phyloP scores from a whole-genome alignment of 2,797 vertebrate species.

The Karalla daura region DNA sequence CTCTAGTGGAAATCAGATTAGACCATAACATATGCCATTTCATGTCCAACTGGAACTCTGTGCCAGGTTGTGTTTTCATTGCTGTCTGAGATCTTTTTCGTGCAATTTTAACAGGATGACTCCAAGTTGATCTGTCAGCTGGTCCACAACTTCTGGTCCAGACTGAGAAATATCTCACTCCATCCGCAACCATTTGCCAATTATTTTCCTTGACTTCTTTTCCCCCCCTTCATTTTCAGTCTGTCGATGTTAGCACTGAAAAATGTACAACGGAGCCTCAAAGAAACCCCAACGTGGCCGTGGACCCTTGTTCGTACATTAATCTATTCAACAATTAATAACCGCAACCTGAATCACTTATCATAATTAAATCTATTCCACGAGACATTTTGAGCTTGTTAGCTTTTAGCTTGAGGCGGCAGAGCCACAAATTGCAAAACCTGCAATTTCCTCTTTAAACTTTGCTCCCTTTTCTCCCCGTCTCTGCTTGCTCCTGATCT shows the following conservation, averaged over 20 bases:
- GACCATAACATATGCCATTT: neutral
- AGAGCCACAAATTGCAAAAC: neutral
- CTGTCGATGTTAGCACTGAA: neutral
- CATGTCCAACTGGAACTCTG: neutral
- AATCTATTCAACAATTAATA: neutral
- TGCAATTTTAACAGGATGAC: neutral
- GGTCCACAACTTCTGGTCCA: neutral
- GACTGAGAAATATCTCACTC: neutral
- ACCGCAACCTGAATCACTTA: neutral
- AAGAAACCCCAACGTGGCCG: neutral
- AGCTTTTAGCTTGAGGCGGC: neutral
- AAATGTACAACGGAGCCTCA: neutral
- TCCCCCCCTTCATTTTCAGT: no score
- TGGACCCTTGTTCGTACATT: no score
- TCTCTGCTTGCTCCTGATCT: neutral
- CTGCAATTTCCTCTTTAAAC: neutral
- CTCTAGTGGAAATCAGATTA: constrained; percentile 26
- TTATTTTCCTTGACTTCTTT: no score
- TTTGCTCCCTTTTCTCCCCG: constrained; percentile 7
- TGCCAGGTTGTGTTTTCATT: constrained; percentile 4
- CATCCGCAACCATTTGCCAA: neutral
- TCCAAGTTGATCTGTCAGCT: neutral
- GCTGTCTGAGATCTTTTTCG: neutral
- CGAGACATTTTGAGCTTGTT: neutral
- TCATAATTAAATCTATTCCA: neutral